A percentile compares a stretch with the other conserved stretches of the same genome.
Conservation (phyloP, 2,797 vertebrate species). For the Sphenopsis melanotis region DNA sequence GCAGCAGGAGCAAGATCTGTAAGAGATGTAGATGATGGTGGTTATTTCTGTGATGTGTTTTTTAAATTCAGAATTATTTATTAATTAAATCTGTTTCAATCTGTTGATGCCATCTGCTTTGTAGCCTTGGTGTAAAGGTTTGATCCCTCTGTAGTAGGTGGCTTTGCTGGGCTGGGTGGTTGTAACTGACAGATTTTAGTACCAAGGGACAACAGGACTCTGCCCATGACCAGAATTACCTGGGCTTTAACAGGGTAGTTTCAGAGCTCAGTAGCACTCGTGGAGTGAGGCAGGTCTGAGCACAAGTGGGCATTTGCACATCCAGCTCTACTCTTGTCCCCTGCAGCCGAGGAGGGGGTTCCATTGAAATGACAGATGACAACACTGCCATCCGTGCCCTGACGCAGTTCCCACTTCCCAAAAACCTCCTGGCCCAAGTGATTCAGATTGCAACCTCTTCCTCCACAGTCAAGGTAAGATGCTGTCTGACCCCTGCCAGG, state of each 20-base stretch:
- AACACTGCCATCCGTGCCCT: slow-evolving; percentile 78
- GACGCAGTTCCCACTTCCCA: slow-evolving; percentile 85
- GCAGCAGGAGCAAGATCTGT: not conserved
- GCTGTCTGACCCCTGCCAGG: not conserved
- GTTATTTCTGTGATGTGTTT: not conserved
- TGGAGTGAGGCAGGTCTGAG: not conserved
- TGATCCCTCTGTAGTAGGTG: not conserved
- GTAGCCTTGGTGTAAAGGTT: not conserved
- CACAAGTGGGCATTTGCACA: accelerated
- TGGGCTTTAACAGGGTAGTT: not conserved
- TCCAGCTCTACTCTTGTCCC: not conserved
- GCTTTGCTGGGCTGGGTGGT: not conserved
- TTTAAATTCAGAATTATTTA: not conserved
- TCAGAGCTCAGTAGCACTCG: not conserved
- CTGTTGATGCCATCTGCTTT: not conserved
- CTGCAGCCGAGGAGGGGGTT: slow-evolving; percentile 55
- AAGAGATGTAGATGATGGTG: not conserved
- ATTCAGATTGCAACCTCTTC: slow-evolving; percentile 87
- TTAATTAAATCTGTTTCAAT: not conserved
- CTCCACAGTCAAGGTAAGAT: slow-evolving; percentile 76
- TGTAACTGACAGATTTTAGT: not conserved
- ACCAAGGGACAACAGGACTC: not conserved
- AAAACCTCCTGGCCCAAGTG: slow-evolving; percentile 83
- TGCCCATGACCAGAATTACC: not conserved
- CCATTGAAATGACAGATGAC: slow-evolving; percentile 74